Percentiles rank a stretch among this genome's conserved stretches.
phyloP scores from a whole-genome alignment of 2,888 invertebrate species.

The Drosophila limbata region DNA sequence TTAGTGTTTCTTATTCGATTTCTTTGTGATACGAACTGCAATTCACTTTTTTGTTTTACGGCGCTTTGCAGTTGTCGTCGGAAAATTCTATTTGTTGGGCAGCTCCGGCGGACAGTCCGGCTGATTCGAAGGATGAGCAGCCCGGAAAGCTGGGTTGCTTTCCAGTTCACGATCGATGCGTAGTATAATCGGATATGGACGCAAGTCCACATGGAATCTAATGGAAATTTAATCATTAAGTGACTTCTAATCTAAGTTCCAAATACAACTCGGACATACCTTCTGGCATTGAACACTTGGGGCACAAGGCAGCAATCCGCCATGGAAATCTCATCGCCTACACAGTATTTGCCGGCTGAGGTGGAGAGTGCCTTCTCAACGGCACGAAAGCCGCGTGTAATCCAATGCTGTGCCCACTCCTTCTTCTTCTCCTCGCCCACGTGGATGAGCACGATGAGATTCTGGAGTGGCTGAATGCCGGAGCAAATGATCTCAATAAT shows the following conservation, averaged over 20 bases:
- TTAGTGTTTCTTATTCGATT: background rate
- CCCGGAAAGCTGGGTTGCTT: conserved; percentile 95
- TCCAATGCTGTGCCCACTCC: conserved; percentile 98
- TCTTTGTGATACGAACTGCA: conserved; percentile 72
- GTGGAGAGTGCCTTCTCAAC: conserved; percentile 94
- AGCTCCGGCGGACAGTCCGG: conserved; percentile 97
- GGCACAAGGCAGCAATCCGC: conserved; percentile 98
- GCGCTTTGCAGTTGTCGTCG: conserved; percentile 84
- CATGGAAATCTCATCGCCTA: conserved; percentile 96
- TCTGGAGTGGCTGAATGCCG: conserved; percentile 98
- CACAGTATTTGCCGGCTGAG: conserved; percentile 95
- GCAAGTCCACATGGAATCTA: conserved; percentile 96
- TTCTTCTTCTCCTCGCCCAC: conserved; percentile 95
- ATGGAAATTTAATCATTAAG: background rate
- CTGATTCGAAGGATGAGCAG: conserved; percentile 95
- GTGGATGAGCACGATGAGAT: conserved; percentile 93
- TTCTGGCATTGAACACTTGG: conserved; percentile 96
- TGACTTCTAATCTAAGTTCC: background rate
- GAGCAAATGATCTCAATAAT: conserved; percentile 96
- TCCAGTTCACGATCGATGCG: conserved; percentile 94
- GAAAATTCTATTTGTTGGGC: conserved; percentile 88
- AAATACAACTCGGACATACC: conserved; percentile 86
- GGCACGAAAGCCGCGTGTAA: conserved; percentile 94
- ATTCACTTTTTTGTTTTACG: conserved; percentile 83
- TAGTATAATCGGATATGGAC: conserved; percentile 94